Base-by-base conservation (phyloP, 2,888 invertebrate species). In the Tethea ocularis region DNA sequence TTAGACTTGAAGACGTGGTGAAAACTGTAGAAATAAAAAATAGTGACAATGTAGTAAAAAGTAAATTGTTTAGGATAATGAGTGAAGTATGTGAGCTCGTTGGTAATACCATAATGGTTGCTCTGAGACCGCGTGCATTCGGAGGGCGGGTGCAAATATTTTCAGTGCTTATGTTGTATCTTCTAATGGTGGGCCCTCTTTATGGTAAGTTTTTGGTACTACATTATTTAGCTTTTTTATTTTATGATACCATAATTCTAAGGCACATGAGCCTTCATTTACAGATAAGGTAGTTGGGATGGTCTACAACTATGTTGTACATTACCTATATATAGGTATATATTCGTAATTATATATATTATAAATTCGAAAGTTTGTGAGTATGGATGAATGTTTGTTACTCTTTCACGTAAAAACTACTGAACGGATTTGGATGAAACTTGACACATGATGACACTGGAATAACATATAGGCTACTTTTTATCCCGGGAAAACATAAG, bases 171-270 rank as follows among this genome's bases (percentile, higher is more conserved):
- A 57, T 85, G 1, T 61, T 93, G 17, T 93, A 93, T 60, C 73
- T 93, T 24, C 74, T 93, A 1, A 89, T 93, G 87, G 93, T 92
- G 41, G 93, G 93, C 73, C 93, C 93, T 29, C 77, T 93, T 26
- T 93, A 93, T 63, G 93, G 93, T 93, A 63, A 90, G 93, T 52
- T 59, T 61, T 58, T 13, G 15, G n/a, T 38, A 38, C 7, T 17
- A 15, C 7, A n/a, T 7, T 1, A 17, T 22, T n/a, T 36, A 41
- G 5, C 24, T 51, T 15, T 24, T 58, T 17, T 29, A 15, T 22
- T 54, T 38, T 38, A 38, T n/a, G 4, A n/a, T 38, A 38, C n/a
- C n/a, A 4, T n/a, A 38, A 36, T 15, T 36, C 38, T n/a, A 0
- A 5, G n/a, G n/a, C 10, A 10, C 15, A 36, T 15, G 15, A 36